Base-by-base conservation (phyloP, 92 coral and sea anemone species). In the Parazoanthus atlanticus region DNA sequence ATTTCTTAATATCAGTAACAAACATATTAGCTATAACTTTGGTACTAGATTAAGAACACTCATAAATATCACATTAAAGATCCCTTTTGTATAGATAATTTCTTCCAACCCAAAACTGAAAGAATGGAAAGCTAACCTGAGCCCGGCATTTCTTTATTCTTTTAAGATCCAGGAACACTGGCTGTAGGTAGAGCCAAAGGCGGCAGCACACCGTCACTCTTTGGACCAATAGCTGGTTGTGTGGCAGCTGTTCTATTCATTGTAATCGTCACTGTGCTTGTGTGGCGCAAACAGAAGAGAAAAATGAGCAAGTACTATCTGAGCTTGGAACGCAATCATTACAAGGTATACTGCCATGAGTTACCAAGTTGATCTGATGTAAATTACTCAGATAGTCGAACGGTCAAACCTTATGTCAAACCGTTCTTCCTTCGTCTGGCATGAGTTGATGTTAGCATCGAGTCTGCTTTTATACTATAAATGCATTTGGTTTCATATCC, bases 201-300 rank as follows among this genome's bases (percentile, higher is more conserved):
- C 3, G 31, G 17, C 28, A 61, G 41, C 23, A 21, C 10, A 6
- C 29, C 73, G 16, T 31, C 85, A 21, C 73, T 80, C 70, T 80
- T 80, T 80, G 85, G 72, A 29, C 85, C 85, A 58, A 58, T 54
- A 30, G 85, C 85, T 80, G 85, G 85, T 8, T 80, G 85, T 23
- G 73, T 32, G 11, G 85, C 49, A 26, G 85, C 85, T 29, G 72
- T 81, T 2, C 29, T 81, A 23, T 6, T 81, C 16, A 81, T 81
- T 33, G 73, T 6, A 1, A 40, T 25, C 16, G 32, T 61, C 1
- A 61, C 74, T 69, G 31, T 61, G 54, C 49, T 58, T 8, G 73
- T 81, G 85, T 61, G 85, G 85, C 38, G 49, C 30, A 30, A 30
- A 26, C 85, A 81, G 49, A 81, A 61, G 21, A 81, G 85, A 19